Evolutionary conservation across 2,888 invertebrate genomes (phyloP).

Genomic region (Agelastica alni): DNA sequence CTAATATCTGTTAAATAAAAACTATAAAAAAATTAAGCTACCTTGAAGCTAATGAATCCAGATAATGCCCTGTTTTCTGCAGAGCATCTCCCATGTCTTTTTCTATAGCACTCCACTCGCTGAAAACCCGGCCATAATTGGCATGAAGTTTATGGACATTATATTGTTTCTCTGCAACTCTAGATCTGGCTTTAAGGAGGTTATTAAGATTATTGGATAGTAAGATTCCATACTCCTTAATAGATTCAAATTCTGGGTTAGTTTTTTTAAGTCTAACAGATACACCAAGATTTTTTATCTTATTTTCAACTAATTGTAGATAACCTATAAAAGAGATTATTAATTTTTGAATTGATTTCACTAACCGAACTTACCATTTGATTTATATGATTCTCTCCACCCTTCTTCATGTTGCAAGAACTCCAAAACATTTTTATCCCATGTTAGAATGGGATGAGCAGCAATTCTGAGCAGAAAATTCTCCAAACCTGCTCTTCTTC

Average conservation of each 20-base stretch:
- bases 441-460: conserved; percentile 73
- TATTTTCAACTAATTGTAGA: conserved; percentile 76
- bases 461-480: conserved; percentile 78
- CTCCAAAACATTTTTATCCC: conserved; percentile 75
- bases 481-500: conserved; percentile 80
- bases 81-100: conserved; percentile 77
- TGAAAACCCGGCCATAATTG: conserved; percentile 75
- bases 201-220: conserved; percentile 67
- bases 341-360: no score
- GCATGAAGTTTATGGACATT: conserved; percentile 79
- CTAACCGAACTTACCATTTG: conserved; percentile 62
- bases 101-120: conserved; percentile 85
- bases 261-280: conserved; percentile 74
- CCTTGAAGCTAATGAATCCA: conserved; percentile 57
- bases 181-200: conserved; percentile 65
- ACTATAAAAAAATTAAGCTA: not conserved
- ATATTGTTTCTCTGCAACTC: conserved; percentile 76
- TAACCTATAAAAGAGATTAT: conserved; percentile 72
- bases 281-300: conserved; percentile 74
- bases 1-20: no score
- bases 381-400: conserved; percentile 78
- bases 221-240: conserved; percentile 76
- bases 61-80: conserved; percentile 69
- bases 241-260: conserved; percentile 73
- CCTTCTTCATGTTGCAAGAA: conserved; percentile 79